Base-by-base conservation (phyloP, 2,797 vertebrate genomes). In the Malurus leucopterus region DNA sequence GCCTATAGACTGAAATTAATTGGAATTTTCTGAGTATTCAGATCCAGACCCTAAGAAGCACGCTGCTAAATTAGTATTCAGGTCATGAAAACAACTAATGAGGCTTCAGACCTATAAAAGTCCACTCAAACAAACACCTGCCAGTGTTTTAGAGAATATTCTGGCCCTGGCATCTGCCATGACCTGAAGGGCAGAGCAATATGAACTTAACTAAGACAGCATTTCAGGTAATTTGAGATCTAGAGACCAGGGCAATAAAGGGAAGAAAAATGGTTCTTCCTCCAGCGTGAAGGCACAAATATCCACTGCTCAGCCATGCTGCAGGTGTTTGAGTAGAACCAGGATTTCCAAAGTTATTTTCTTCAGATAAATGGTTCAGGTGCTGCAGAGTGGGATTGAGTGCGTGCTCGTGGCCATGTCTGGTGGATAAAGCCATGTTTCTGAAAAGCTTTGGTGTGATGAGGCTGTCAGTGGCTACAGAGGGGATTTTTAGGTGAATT, bases 61-160 rank as follows among this genome's bases (percentile, higher is more conserved):
- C 30, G 6, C 26, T 67, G 57, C 18, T 79, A 79, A 93, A 94
- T 95, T 92, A 95, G 78, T 58, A 95, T 95, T 92, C 93, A 62
- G 77, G 68, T 86, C 93, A 94, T 74, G 80, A 90, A 90, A 92
- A 91, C 84, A 94, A 51, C 93, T 95, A 95, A 94, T 95, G 95
- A 95, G 91, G 90, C 92, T 95, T 95, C 93, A 95, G 91, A 93
- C 86, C 88, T 90, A 93, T 95, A 95, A 93, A 92, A 91, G 86
- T 91, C 86, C 93, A 82, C 91, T 95, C 84, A 82, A 91, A 91
- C 88, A 94, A 93, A 90, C 93, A 95, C 90, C 93, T 95, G 93
- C 89, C 77, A 74, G 68, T 89, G 77, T 95, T 95, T 89, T 54
- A 79, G 89, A 91, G 72, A 74, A 82, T 92, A 47, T 89, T 89